Evolutionary conservation across 2,797 vertebrate species (phyloP).

Genomic region (Sternotherus odoratus): DNA sequence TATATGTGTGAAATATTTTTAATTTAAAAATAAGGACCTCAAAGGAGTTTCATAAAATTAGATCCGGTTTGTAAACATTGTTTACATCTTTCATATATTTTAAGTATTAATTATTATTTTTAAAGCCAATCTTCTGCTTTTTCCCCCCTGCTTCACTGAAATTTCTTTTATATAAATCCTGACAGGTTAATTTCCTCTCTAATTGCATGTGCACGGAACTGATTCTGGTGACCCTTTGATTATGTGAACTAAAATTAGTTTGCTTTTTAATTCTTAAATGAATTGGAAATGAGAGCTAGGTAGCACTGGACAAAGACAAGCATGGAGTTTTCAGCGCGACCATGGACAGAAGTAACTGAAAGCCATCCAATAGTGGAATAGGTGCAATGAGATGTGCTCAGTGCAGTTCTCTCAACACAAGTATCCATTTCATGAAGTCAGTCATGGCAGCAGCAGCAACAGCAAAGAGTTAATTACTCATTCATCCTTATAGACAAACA

Average conservation of each 20-base stretch:
- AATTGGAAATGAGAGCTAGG: neutral
- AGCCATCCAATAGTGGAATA: neutral
- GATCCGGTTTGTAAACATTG: neutral
- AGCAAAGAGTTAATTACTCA: neutral
- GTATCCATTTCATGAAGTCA: neutral
- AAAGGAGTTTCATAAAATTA: neutral
- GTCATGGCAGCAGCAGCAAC: neutral
- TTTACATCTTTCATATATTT: neutral
- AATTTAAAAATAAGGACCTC: neutral
- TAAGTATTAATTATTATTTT: neutral
- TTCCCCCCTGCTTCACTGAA: neutral
- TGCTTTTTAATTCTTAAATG: constrained; percentile 17
- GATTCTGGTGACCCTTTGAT: neutral
- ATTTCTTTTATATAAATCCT: neutral
- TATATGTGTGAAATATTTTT: neutral
- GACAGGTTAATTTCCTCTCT: neutral
- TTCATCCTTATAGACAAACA: neutral
- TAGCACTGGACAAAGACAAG: neutral
- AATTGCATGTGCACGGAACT: neutral
- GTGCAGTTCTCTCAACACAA: neutral
- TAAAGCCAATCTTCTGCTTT: neutral
- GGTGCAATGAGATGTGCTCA: neutral
- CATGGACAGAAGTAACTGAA: neutral
- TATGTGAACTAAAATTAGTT: neutral
- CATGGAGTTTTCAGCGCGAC: neutral